Evolutionary conservation across 1,140 invertebrate species (phyloP).

Genomic region (Zaprionus nigranus): DNA sequence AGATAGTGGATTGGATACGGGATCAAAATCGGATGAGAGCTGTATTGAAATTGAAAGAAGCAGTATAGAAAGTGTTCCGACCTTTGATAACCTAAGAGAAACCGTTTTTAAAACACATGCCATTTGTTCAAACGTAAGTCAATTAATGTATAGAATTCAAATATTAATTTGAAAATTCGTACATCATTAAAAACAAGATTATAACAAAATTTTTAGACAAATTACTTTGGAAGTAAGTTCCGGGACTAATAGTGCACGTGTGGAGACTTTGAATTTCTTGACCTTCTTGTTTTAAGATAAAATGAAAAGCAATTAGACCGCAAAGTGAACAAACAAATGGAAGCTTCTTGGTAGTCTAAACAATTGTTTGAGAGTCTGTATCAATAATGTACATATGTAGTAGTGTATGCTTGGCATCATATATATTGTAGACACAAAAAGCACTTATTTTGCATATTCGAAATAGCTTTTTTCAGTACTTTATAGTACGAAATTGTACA

Average conservation of each 20-base stretch:
- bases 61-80: constrained; percentile 15
- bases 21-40: constrained; percentile 16
- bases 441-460: constrained; percentile 29
- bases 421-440: constrained; percentile 39
- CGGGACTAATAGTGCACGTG: neutral
- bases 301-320: constrained; percentile 46
- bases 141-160: constrained; percentile 7
- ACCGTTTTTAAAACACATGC: constrained; percentile 65
- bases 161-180: neutral
- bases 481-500: constrained; percentile 54
- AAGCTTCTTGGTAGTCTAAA: constrained; percentile 11
- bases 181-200: neutral
- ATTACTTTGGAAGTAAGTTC: neutral
- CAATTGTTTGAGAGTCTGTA: constrained; percentile 46
- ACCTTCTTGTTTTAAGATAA: constrained; percentile 18
- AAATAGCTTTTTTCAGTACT: constrained; percentile 59
- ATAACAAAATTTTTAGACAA: neutral
- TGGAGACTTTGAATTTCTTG: neutral
- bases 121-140: constrained; percentile 90
- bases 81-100: constrained; percentile 57
- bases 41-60: constrained; percentile 31
- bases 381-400: constrained; percentile 36
- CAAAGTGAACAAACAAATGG: constrained; percentile 9
- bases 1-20: constrained; percentile 42
- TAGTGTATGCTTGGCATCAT: constrained; percentile 10